These are phyloP conservation scores for Acromyrmex charruanus DNA, from an alignment of 1,140 invertebrate genomes.

Conservation along the genomic window DNA sequence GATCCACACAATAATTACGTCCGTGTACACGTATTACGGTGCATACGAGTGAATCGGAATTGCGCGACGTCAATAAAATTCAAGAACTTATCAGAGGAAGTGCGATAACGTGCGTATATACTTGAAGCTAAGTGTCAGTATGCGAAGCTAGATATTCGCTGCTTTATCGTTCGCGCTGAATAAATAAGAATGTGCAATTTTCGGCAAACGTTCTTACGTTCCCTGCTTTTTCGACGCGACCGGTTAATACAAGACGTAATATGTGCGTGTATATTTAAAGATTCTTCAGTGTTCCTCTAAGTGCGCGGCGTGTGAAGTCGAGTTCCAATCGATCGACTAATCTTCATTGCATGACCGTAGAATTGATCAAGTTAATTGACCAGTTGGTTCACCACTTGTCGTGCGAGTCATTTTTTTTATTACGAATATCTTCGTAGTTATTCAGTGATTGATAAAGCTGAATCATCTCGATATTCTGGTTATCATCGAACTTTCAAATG, in stretches of 20 bases:
- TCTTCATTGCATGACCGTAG: conserved; percentile 37
- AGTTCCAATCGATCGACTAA: conserved; percentile 42
- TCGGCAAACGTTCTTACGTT: not conserved
- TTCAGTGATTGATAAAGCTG: conserved; percentile 7
- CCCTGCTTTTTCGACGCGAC: not conserved
- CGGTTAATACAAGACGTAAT: not conserved
- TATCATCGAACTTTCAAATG: conserved; percentile 17
- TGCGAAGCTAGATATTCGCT: conserved; percentile 61
- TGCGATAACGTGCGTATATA: conserved; percentile 62
- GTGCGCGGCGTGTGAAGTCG: conserved; percentile 43
- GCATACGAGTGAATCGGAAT: not conserved
- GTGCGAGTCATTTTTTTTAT: not conserved
- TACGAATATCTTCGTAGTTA: conserved; percentile 10
- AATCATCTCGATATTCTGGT: not conserved
- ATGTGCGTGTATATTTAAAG: conserved; percentile 10
- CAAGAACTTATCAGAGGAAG: conserved; percentile 65
- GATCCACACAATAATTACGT: not conserved
- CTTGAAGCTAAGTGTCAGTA: not conserved
- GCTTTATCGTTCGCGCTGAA: conserved; percentile 64
- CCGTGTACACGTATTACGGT: not conserved
- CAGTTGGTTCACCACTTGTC: conserved; percentile 10
- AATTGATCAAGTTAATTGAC: conserved; percentile 59
- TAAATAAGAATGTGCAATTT: conserved; percentile 76
- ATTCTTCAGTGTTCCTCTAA: not conserved
- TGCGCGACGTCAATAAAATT: conserved; percentile 67